phyloP scores from a whole-genome alignment of 2,888 invertebrate genomes.

The Brassicogethes aeneus region DNA sequence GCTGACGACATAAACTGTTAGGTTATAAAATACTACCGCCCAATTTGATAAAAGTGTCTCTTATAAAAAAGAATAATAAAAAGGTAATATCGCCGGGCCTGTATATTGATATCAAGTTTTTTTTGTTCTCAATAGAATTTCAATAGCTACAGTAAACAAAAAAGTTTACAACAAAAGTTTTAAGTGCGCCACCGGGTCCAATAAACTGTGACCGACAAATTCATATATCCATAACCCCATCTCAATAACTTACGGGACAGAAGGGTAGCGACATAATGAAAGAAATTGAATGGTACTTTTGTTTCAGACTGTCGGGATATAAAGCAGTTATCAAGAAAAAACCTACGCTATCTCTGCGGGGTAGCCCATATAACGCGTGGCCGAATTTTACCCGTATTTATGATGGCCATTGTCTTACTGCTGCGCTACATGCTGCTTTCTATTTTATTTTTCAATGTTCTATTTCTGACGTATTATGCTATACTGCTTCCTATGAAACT shows the following conservation, averaged over 20 bases:
- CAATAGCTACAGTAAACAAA: conserved; percentile 4
- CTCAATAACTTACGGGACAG: conserved; percentile 21
- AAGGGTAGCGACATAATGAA: conserved; percentile 19
- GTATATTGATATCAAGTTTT: background rate
- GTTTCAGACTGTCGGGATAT: conserved; percentile 32
- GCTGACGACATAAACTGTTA: too few species aligned
- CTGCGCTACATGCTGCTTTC: background rate
- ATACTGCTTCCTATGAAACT: background rate
- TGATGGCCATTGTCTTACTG: background rate
- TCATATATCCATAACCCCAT: conserved; percentile 23
- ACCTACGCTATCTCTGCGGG: background rate
- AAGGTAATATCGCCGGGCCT: too few species aligned
- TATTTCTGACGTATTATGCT: too few species aligned
- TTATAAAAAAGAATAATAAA: too few species aligned
- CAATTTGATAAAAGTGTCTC: too few species aligned
- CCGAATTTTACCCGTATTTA: background rate
- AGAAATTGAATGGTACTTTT: conserved; percentile 26
- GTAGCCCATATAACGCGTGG: background rate
- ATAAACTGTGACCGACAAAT: conserved; percentile 17
- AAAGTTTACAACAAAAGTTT: conserved; percentile 21
- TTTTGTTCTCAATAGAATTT: background rate
- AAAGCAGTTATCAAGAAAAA: conserved; percentile 31
- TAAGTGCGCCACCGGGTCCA: conserved; percentile 21
- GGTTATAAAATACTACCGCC: too few species aligned
- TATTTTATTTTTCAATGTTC: background rate